Evolutionary conservation across 2,888 invertebrate species (phyloP).

Genomic region (Clunio marinus): DNA sequence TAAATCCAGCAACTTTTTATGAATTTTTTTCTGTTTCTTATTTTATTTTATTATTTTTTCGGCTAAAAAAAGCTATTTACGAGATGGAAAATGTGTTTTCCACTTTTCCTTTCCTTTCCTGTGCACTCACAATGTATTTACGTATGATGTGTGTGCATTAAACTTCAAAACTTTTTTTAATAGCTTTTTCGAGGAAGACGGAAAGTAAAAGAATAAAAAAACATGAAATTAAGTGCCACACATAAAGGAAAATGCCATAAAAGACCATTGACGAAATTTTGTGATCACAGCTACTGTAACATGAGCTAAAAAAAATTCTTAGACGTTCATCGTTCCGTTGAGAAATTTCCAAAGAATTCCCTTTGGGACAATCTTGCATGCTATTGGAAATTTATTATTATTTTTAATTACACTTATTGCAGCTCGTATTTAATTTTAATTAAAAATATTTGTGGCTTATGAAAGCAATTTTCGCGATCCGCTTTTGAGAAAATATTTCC

Average conservation of each 20-base stretch:
- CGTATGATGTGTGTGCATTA: conserved; percentile 6
- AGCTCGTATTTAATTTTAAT: conserved; percentile 29
- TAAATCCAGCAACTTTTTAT: conserved; percentile 14
- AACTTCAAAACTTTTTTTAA: not conserved
- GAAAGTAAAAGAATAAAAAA: not conserved
- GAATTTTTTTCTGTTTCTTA: not conserved
- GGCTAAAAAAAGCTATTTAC: too few species aligned
- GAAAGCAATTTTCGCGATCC: not conserved
- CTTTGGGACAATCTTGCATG: too few species aligned
- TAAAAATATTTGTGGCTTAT: conserved; percentile 30
- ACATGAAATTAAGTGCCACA: not conserved
- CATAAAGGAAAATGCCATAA: not conserved
- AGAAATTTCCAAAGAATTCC: too few species aligned
- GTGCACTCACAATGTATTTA: too few species aligned
- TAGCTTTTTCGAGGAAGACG: not conserved
- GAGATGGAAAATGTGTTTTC: not conserved
- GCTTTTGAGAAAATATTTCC: not conserved
- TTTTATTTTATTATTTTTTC: too few species aligned
- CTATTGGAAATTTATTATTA: conserved; percentile 34
- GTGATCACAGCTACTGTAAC: too few species aligned
- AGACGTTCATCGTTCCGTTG: too few species aligned
- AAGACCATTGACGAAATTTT: too few species aligned
- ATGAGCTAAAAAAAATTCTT: too few species aligned
- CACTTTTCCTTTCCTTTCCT: too few species aligned
- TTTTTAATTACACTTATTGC: conserved; percentile 33